phyloP scores from a whole-genome alignment of 2,113 vertebrate genomes.

The Aegotheles bennettii region DNA sequence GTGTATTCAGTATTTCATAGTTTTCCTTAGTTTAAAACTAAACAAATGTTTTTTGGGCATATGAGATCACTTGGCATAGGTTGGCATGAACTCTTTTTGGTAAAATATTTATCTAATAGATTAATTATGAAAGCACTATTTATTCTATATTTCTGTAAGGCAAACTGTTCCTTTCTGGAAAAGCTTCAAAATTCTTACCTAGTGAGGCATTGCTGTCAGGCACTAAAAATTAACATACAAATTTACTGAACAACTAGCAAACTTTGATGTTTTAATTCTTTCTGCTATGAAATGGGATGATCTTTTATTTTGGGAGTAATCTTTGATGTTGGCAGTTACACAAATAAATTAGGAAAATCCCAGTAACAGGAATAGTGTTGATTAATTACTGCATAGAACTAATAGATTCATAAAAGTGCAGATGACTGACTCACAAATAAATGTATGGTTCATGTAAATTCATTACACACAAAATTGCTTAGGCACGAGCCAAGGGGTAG shows the following conservation, averaged over 20 bases:
- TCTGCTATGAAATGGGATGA: conserved; percentile 1
- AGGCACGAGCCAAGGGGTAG: neutral
- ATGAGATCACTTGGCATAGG: neutral
- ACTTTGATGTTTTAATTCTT: conserved; percentile 51
- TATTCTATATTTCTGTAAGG: neutral
- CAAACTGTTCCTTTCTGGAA: neutral
- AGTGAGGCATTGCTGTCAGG: conserved; percentile 13
- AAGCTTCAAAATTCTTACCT: conserved; percentile 13
- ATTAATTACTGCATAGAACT: neutral
- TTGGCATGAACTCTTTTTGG: neutral
- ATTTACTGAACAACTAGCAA: neutral
- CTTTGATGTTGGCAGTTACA: conserved; percentile 34
- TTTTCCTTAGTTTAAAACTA: neutral
- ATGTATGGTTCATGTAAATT: neutral
- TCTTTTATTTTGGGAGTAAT: conserved; percentile 35
- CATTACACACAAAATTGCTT: neutral
- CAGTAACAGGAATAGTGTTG: neutral
- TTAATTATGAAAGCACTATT: conserved; percentile 11
- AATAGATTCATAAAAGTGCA: neutral
- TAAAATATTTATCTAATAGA: neutral
- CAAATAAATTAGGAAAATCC: conserved; percentile 36
- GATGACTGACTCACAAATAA: neutral
- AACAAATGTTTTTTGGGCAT: neutral
- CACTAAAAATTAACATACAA: neutral
- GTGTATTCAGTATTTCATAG: neutral